Conservation (phyloP, 2,888 invertebrate species). For the Mesochorus sp. region DNA sequence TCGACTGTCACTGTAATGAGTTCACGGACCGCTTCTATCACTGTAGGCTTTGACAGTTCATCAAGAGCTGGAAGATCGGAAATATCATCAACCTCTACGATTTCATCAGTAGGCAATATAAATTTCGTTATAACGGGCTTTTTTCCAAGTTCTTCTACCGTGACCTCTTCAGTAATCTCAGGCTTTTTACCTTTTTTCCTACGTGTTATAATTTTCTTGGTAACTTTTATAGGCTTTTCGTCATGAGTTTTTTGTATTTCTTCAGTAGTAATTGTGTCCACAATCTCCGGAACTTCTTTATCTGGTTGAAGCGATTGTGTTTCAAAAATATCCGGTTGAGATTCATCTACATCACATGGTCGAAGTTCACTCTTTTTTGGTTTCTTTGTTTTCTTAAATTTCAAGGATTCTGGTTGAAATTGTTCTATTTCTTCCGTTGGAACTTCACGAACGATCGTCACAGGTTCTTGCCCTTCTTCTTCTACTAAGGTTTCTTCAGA, state of each 20-base stretch:
- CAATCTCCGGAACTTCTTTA: constrained; percentile 41
- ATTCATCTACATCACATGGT: constrained; percentile 36
- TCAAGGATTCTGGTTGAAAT: constrained; percentile 49
- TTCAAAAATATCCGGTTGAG: constrained; percentile 64
- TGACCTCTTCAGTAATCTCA: constrained; percentile 69
- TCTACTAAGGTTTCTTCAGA: constrained; percentile 63
- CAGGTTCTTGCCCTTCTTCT: constrained; percentile 53
- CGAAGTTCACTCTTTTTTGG: constrained; percentile 65
- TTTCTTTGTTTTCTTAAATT: constrained; percentile 57
- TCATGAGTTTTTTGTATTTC: constrained; percentile 68
- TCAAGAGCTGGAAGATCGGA: constrained; percentile 33
- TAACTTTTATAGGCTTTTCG: constrained; percentile 55
- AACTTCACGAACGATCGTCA: constrained; percentile 53
- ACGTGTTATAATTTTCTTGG: constrained; percentile 57
- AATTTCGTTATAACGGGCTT: constrained; percentile 34
- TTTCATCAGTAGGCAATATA: constrained; percentile 49
- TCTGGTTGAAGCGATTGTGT: constrained; percentile 59
- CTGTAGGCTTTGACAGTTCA: constrained; percentile 62
- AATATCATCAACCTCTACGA: constrained; percentile 33
- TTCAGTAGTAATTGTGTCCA: constrained; percentile 66
- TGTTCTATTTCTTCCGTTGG: constrained; percentile 68
- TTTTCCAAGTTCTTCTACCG: constrained; percentile 69
- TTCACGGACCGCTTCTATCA: constrained; percentile 63
- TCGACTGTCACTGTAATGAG: constrained; percentile 79
- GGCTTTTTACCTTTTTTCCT: constrained; percentile 58